These are phyloP conservation scores for Cygnus olor DNA, from an alignment of 2,797 vertebrate genomes.

Conservation along the genomic window DNA sequence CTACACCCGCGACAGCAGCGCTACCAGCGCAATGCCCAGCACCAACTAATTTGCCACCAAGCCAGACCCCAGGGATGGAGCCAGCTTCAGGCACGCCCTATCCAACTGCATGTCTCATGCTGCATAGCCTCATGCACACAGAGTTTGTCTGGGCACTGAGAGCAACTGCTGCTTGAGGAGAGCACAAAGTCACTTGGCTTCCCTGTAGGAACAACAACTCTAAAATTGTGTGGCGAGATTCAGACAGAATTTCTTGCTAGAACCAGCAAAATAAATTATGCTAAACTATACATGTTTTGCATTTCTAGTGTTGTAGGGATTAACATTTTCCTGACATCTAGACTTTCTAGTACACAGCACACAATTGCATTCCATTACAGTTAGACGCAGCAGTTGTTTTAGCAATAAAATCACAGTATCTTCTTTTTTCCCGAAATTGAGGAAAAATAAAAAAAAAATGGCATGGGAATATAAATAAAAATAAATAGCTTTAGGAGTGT, in stretches of 20 bases:
- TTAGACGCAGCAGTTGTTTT: neutral
- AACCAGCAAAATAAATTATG: neutral
- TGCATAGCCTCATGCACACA: fast-evolving
- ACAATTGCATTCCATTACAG: neutral
- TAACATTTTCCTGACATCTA: neutral
- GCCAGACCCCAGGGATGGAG: neutral
- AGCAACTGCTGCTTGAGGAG: neutral
- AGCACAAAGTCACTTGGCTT: neutral
- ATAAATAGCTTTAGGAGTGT: slow-evolving; percentile 3
- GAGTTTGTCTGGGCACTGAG: neutral
- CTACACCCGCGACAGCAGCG: too few species aligned
- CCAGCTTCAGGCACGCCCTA: neutral
- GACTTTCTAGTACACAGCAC: neutral
- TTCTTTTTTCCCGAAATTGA: neutral
- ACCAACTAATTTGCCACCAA: neutral
- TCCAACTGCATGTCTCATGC: fast-evolving
- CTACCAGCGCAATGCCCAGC: fast-evolving
- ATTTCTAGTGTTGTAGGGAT: neutral
- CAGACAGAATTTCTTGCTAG: neutral
- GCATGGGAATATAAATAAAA: neutral
- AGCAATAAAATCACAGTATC: neutral
- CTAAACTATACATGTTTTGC: neutral
- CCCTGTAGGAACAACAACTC: neutral
- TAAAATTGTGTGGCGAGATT: neutral
- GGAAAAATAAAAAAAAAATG: neutral